Conservation (phyloP, 2,113 vertebrate species). For the Tympanuchus pallidicinctus region DNA sequence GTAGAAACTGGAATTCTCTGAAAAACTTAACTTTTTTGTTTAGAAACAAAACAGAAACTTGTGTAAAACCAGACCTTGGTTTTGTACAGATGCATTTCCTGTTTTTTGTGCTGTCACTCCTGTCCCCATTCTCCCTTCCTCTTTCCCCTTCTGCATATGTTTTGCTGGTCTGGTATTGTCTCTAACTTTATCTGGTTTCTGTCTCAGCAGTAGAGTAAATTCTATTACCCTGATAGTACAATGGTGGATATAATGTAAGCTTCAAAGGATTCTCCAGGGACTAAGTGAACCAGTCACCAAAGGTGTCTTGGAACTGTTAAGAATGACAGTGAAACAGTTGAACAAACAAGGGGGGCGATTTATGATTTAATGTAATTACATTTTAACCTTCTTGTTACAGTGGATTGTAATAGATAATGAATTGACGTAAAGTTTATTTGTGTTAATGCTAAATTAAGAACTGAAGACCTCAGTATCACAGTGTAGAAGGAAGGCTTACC, state of each 20-base stretch:
- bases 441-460: conserved; percentile 24
- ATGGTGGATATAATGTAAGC: conserved; percentile 60
- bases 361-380: conserved; percentile 24
- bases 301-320: conserved; percentile 65
- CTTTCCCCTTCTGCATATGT: conserved; percentile 52
- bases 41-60: neutral
- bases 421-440: conserved; percentile 12
- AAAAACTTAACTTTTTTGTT: conserved; percentile 13
- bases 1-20: neutral
- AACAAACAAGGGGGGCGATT: conserved; percentile 44
- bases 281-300: conserved; percentile 61
- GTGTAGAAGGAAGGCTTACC: conserved; percentile 32
- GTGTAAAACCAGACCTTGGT: conserved; percentile 24
- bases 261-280: conserved; percentile 66
- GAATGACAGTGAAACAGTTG: conserved; percentile 45
- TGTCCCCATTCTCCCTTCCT: conserved; percentile 45
- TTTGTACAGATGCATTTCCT: conserved; percentile 53
- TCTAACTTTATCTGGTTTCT: conserved; percentile 67
- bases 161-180: conserved; percentile 65
- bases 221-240: conserved; percentile 54
- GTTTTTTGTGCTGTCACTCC: conserved; percentile 38
- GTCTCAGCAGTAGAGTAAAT: conserved; percentile 71
- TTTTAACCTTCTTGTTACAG: conserved; percentile 55
- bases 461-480: conserved; percentile 5
- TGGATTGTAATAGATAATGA: conserved; percentile 22